Evolutionary conservation across 1,140 invertebrate genomes (phyloP).

Genomic region (Augochlora pura): DNA sequence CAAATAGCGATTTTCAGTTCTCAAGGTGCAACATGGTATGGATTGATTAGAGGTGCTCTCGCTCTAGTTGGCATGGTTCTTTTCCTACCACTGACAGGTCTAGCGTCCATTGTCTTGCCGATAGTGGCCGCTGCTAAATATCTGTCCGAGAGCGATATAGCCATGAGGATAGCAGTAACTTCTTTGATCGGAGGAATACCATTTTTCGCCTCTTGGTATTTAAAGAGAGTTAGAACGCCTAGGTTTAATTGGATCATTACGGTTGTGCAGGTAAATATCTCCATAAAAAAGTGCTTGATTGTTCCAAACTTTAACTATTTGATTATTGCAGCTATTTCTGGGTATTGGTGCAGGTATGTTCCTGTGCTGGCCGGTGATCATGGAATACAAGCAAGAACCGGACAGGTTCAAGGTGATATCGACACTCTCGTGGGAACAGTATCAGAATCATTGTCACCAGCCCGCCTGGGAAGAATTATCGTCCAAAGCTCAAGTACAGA

Average conservation of each 20-base stretch:
- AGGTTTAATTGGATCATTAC: conserved; percentile 84
- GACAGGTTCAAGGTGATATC: conserved; percentile 69
- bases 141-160: conserved; percentile 83
- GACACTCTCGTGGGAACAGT: conserved; percentile 84
- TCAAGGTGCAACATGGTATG: conserved; percentile 90
- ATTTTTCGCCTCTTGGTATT: conserved; percentile 83
- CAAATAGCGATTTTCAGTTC: conserved; percentile 90
- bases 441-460: conserved; percentile 86
- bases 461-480: conserved; percentile 85
- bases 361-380: conserved; percentile 79
- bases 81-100: conserved; percentile 88
- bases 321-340: conserved; percentile 64
- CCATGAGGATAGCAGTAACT: conserved; percentile 82
- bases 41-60: conserved; percentile 87
- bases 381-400: conserved; percentile 72
- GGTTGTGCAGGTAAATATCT: conserved; percentile 82
- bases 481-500: conserved; percentile 83
- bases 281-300: background rate
- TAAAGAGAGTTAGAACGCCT: conserved; percentile 81
- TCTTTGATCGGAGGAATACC: conserved; percentile 80
- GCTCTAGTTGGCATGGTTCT: conserved; percentile 88
- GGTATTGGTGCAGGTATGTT: conserved; percentile 76
- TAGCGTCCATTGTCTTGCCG: conserved; percentile 87
- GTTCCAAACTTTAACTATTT: conserved; percentile 11
- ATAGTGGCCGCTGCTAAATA: conserved; percentile 87